Base-by-base conservation (phyloP, 2,113 vertebrate species). In the Catharus minimus region DNA sequence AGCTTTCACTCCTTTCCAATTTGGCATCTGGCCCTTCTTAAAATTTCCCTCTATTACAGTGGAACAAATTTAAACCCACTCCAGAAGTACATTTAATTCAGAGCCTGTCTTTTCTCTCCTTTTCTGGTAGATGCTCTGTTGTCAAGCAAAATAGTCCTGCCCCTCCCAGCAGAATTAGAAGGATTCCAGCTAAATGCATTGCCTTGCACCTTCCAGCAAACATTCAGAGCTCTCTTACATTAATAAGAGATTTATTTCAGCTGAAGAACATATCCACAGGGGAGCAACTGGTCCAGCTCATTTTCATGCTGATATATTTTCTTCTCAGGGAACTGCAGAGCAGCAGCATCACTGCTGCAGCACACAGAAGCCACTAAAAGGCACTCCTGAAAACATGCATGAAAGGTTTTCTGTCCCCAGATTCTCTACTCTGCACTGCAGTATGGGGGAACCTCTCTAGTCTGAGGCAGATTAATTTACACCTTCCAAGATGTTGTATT, bases 1-100 rank as follows among this genome's bases (percentile, higher is more conserved):
- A 92, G 67, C 71, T 89, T 89, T 89, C 79, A 76, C 85, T 93
- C 85, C 79, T 85, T 92, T 92, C 78, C 79, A 94, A 60, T 93
- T 89, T 95, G 92, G 84, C 92, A 85, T 47, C 83, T 76, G 22
- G 69, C 78, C 83, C 71, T 92, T 73, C 88, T 90, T 79, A 89
- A 94, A 95, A 79, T 92, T 90, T 85, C 66, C 20, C 36, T 78
- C 71, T 77, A 5, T 66, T 86, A 80, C 67, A 64, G 66, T 19
- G 26, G 36, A 96, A 87, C 71, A 94, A 62, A 94, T 89, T 90
- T 87, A 93, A 90, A 92, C 52, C 27, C 62, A 56, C 52, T 94
- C 39, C 77, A 90, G 81, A 85, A 92, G 72, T 49, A 50, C 62
- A 82, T 95, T 90, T 92, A 90, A 94, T 92, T 90, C 81, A 73